These are phyloP conservation scores for Listrodromus nycthemerus DNA, from an alignment of 2,888 invertebrate species.

Conservation along the genomic window DNA sequence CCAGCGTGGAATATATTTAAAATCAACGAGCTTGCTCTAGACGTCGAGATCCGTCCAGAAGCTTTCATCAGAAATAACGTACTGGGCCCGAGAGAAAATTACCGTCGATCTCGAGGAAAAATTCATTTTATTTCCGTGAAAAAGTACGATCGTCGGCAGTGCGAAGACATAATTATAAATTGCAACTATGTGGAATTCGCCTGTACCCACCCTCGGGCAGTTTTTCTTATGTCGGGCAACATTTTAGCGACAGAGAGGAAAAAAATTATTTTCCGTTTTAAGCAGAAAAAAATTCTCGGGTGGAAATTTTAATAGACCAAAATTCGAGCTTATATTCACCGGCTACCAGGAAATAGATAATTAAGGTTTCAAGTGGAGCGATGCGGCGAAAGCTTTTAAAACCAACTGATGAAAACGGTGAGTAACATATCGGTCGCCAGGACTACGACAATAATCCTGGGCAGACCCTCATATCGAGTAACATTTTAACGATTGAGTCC, in stretches of 20 bases:
- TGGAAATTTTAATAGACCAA: neutral
- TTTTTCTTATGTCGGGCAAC: too few species aligned
- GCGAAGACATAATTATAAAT: neutral
- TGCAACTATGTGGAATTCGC: neutral
- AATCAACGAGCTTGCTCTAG: neutral
- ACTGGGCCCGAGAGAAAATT: conserved; percentile 23
- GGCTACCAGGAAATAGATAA: too few species aligned
- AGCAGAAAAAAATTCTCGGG: neutral
- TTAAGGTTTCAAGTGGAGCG: too few species aligned
- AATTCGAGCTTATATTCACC: neutral
- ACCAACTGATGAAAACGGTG: too few species aligned
- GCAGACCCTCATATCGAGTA: too few species aligned
- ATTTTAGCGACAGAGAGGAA: neutral
- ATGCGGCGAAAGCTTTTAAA: too few species aligned
- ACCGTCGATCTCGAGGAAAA: neutral
- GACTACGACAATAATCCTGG: too few species aligned
- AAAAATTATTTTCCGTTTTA: neutral
- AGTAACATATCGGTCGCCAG: too few species aligned
- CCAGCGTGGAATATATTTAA: conserved; percentile 25
- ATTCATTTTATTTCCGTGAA: neutral
- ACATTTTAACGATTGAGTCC: too few species aligned
- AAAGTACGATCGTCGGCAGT: conserved; percentile 1
- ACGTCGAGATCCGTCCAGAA: neutral
- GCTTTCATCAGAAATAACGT: conserved; percentile 24
- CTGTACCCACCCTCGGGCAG: neutral